These are phyloP conservation scores for Drosophila nikananu DNA, from an alignment of 1,140 invertebrate species.

Conservation along the genomic window DNA sequence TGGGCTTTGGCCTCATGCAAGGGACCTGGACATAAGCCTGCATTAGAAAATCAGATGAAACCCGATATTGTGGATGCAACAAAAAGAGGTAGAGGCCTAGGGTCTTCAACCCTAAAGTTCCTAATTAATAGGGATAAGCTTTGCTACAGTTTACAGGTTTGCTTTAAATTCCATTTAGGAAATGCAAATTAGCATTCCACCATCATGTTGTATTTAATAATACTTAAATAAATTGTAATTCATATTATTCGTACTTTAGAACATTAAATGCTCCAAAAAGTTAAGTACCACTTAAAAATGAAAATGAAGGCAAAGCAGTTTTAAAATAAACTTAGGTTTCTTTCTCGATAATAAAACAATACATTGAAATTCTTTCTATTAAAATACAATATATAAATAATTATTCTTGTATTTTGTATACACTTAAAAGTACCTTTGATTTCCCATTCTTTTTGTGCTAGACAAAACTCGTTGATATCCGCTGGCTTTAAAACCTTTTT, in stretches of 20 bases:
- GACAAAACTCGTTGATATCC: not conserved
- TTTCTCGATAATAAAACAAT: not conserved
- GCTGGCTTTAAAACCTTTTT: not conserved
- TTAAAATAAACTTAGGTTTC: not conserved
- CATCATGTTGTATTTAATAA: no score
- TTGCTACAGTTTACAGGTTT: not conserved
- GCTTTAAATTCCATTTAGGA: not conserved
- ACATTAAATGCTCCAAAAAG: no score
- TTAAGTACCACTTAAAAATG: no score
- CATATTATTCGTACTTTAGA: no score
- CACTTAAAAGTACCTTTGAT: not conserved
- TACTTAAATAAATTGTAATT: no score
- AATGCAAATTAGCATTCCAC: no score
- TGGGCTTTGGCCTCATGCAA: not conserved
- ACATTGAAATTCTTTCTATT: not conserved
- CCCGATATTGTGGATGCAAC: not conserved
- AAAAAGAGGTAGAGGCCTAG: no score
- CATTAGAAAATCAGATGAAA: not conserved
- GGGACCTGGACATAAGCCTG: not conserved
- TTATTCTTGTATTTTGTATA: not conserved
- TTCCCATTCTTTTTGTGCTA: not conserved
- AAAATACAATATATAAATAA: not conserved
- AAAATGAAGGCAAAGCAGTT: no score
- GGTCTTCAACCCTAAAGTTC: no score
- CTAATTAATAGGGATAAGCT: not conserved